phyloP scores from a whole-genome alignment of 1,140 invertebrate genomes.

The Drosophila ironensis region DNA sequence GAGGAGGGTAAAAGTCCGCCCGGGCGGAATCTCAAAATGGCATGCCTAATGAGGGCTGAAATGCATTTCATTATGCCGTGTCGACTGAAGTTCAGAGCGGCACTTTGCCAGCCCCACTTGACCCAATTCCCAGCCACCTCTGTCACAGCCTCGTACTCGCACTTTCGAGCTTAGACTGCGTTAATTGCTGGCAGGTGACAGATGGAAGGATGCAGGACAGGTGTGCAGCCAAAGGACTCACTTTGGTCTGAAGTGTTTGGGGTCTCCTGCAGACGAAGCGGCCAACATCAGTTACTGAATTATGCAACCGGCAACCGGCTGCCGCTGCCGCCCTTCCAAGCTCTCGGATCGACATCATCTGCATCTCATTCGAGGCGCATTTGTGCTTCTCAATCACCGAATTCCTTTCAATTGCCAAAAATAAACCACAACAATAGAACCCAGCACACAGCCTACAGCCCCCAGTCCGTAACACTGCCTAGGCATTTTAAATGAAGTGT shows the following conservation, averaged over 20 bases:
- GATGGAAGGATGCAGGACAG: conserved; percentile 33
- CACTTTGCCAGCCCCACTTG: conserved; percentile 55
- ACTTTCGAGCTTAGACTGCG: conserved; percentile 38
- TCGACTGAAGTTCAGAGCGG: conserved; percentile 40
- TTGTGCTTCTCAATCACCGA: conserved; percentile 63
- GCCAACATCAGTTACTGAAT: conserved; percentile 42
- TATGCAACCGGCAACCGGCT: no score
- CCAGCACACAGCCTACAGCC: background rate
- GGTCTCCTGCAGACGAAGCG: background rate
- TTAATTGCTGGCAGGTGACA: conserved; percentile 61
- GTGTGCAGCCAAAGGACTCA: conserved; percentile 1
- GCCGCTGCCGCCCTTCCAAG: no score
- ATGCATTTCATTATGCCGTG: conserved; percentile 70
- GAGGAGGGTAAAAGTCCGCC: conserved; percentile 30
- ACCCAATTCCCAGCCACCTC: conserved; percentile 47
- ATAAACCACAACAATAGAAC: conserved; percentile 45
- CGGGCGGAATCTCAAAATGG: conserved; percentile 55
- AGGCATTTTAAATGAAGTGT: conserved; percentile 73
- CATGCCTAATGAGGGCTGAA: conserved; percentile 74
- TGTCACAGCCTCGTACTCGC: background rate
- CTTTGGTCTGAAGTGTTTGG: conserved; percentile 10
- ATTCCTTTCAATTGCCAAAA: conserved; percentile 47
- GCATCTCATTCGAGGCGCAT: conserved; percentile 41
- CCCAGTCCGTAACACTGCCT: conserved; percentile 1
- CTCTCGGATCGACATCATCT: no score